phyloP scores from a whole-genome alignment of 1,140 invertebrate species.

The Panulirus ornatus region DNA sequence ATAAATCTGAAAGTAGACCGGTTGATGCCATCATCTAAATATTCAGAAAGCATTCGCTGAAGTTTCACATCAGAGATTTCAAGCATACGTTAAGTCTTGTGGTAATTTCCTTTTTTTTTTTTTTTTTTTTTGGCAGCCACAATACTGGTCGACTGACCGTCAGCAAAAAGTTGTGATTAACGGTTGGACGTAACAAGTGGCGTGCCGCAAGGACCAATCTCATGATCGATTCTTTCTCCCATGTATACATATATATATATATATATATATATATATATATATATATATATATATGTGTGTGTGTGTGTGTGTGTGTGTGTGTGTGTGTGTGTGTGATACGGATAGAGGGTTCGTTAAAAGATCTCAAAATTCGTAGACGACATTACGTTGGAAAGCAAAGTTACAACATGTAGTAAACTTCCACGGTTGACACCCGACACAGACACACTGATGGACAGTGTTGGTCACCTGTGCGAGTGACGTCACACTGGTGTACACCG shows the following conservation, averaged over 20 bases:
- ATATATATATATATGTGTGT: conserved; percentile 9
- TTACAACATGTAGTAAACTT: background rate
- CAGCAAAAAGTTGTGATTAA: background rate
- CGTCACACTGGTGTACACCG: background rate
- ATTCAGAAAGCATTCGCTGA: background rate
- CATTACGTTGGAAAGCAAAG: background rate
- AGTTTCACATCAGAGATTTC: too few species aligned
- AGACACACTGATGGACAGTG: background rate
- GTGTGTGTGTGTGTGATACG: background rate
- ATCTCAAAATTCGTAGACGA: too few species aligned
- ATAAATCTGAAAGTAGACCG: too few species aligned
- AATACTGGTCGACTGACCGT: background rate
- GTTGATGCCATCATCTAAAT: too few species aligned
- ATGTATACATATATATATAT: background rate
- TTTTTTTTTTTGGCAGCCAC: background rate
- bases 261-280: background rate
- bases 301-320: background rate
- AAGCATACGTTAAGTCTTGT: too few species aligned
- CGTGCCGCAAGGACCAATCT: background rate
- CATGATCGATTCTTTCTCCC: background rate
- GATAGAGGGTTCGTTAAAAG: background rate
- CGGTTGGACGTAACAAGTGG: background rate
- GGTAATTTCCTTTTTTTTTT: background rate
- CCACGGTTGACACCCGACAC: background rate
- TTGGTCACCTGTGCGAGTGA: background rate